Conservation (phyloP, 1,140 invertebrate species). For the Drosophila oshimai region DNA sequence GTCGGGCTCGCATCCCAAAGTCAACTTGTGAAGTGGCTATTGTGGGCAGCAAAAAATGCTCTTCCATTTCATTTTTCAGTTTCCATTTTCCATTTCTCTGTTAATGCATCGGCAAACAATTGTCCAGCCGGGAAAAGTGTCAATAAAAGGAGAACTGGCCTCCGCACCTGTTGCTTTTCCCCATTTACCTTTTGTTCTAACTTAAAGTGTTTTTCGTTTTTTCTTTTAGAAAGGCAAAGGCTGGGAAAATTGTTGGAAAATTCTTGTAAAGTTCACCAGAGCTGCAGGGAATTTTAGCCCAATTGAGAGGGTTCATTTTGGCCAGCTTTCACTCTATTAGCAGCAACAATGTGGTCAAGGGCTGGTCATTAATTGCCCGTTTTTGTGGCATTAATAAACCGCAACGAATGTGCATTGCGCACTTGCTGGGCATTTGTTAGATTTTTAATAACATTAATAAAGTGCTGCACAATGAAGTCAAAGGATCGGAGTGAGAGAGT, state of each 20-base stretch:
- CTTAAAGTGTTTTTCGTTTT: neutral
- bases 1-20: slow-evolving; percentile 1
- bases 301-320: slow-evolving; percentile 18
- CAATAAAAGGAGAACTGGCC: slow-evolving; percentile 34
- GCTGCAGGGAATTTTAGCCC: slow-evolving; percentile 9
- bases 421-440: slow-evolving; percentile 64
- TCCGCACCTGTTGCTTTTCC: slow-evolving; percentile 53
- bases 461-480: slow-evolving; percentile 75
- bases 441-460: slow-evolving; percentile 81
- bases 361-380: slow-evolving; percentile 15
- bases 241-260: slow-evolving; percentile 23
- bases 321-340: slow-evolving; percentile 4
- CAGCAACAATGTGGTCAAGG: slow-evolving; percentile 31
- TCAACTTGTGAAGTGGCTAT: slow-evolving; percentile 1
- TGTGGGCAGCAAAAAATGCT: neutral
- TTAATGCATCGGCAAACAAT: slow-evolving; percentile 74
- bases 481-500: slow-evolving; percentile 34
- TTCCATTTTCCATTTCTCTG: slow-evolving; percentile 19
- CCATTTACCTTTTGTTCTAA: slow-evolving; percentile 1
- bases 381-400: slow-evolving; percentile 61
- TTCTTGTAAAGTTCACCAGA: slow-evolving; percentile 16
- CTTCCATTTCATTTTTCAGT: neutral
- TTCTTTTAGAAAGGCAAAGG: neutral
- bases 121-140: slow-evolving; percentile 45
- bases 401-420: slow-evolving; percentile 29